Evolutionary conservation across 2,113 vertebrate genomes (phyloP), one percentile per base, ranked within the genome.

Genomic region (Globicephala melas): DNA sequence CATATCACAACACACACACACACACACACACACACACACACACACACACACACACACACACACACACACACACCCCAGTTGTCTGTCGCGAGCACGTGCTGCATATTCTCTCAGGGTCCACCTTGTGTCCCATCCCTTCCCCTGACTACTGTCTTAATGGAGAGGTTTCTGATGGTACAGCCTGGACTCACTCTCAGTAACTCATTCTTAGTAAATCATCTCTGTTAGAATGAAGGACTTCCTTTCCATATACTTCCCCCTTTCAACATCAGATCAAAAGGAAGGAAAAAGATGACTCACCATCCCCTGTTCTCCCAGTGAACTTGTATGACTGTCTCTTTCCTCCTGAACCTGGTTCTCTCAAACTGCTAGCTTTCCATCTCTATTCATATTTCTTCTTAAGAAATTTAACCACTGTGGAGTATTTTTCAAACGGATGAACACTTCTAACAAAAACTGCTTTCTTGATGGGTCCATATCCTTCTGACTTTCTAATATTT

Each of bases 401-500:
- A 77, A 93, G 36, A 90, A 28, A 77, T 87, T 53, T 90, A 62
- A 94, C 33, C 71, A 47, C 33, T 74, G 12, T 9, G 47, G 58
- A 67, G n/a, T 84, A 36, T 55, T 91, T 97, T 93, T 50, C 70
- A 88, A 95, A 91, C 67, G 62, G 13, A 85, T 50, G 58, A 63
- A 63, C 10, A 84, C 38, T 33, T 87, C 55, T 53, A 73, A 67
- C 25, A 60, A 88, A 89, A 77, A 60, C 18, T 50, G 20, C 55
- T 91, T 90, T 88, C 76, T 88, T 82, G 88, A 63, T 77, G 14
- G 74, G 50, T 58, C 36, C 44, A 50, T 79, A 73, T 44, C 53
- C 65, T 92, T 84, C 58, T 18, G 26, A 91, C 31, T 93, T 82
- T 50, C 63, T 68, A 84, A 84, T 80, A 88, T 63, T 62, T 58